phyloP scores from a whole-genome alignment of 2,888 invertebrate genomes.

The Beris morrisii region DNA sequence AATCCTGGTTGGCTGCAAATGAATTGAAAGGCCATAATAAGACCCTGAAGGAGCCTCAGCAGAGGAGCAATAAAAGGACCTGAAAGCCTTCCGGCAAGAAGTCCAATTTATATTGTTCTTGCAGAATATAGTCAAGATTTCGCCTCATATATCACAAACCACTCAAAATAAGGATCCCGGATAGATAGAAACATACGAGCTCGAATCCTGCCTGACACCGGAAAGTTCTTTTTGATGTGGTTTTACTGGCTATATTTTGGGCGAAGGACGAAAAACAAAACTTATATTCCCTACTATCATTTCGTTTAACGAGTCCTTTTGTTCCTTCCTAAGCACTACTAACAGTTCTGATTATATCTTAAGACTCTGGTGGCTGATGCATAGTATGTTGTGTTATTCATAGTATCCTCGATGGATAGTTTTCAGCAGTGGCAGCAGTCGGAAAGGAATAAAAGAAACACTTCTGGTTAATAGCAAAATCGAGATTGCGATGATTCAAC shows the following conservation, averaged over 20 bases:
- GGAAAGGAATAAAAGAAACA: too few relatives aligned
- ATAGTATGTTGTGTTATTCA: too few relatives aligned
- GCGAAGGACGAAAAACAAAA: slow-evolving; percentile 3
- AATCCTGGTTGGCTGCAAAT: slow-evolving; percentile 10
- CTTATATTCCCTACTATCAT: slow-evolving; percentile 12
- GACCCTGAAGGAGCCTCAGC: slow-evolving; percentile 6
- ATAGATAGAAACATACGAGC: too few relatives aligned
- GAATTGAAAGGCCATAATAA: slow-evolving; percentile 13
- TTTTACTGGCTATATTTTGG: slow-evolving; percentile 6
- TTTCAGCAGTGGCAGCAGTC: too few relatives aligned
- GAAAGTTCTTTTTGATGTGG: slow-evolving; percentile 14
- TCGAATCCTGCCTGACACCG: too few relatives aligned
- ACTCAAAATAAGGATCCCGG: slow-evolving; percentile 21
- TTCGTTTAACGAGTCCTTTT: slow-evolving; percentile 2
- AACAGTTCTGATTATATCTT: slow-evolving; percentile 17
- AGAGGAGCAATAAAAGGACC: slow-evolving; percentile 20
- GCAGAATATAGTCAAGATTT: slow-evolving; percentile 14
- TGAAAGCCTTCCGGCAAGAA: slow-evolving; percentile 19
- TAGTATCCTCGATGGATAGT: too few relatives aligned
- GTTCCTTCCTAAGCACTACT: slow-evolving; percentile 1
- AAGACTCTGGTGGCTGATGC: background rate
- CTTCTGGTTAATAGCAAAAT: too few relatives aligned
- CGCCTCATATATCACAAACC: slow-evolving; percentile 27
- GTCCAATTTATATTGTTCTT: slow-evolving; percentile 22
- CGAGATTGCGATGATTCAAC: too few relatives aligned